Evolutionary conservation across 1,140 invertebrate genomes (phyloP).

Genomic region (Drosophila kikkawai): DNA sequence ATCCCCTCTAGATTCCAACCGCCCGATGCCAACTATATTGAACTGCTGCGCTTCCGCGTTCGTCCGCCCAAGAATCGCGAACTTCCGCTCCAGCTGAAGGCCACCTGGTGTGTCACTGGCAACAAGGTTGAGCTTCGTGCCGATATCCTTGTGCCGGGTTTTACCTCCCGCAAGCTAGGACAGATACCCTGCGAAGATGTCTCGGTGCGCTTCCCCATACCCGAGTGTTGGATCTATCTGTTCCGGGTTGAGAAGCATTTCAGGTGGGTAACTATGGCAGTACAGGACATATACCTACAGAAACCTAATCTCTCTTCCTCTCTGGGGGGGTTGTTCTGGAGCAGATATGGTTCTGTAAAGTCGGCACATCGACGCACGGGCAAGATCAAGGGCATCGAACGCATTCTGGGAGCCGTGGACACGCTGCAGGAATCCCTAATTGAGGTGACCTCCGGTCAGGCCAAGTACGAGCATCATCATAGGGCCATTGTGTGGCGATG

Average conservation of each 20-base stretch:
- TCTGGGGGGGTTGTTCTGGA: background rate
- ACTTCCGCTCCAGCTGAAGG: slow-evolving; percentile 97
- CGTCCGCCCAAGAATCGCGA: slow-evolving; percentile 98
- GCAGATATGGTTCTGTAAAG: slow-evolving; percentile 96
- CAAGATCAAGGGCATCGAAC: slow-evolving; percentile 97
- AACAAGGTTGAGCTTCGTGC: slow-evolving; percentile 96
- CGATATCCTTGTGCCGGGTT: slow-evolving; percentile 98
- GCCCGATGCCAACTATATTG: slow-evolving; percentile 99
- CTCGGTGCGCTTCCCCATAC: slow-evolving; percentile 97
- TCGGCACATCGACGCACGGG: slow-evolving; percentile 95
- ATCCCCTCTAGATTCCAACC: slow-evolving; percentile 93
- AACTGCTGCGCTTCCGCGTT: slow-evolving; percentile 98
- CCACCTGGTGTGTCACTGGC: slow-evolving; percentile 93
- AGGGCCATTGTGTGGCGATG: slow-evolving; percentile 99
- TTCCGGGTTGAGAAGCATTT: slow-evolving; percentile 99
- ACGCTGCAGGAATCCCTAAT: slow-evolving; percentile 96
- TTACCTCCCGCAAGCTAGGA: slow-evolving; percentile 96
- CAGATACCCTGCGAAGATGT: slow-evolving; percentile 99
- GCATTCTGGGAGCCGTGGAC: slow-evolving; percentile 96
- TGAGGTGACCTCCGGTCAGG: slow-evolving; percentile 98
- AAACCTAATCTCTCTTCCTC: background rate
- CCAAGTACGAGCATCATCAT: slow-evolving; percentile 99
- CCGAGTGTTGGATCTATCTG: slow-evolving; percentile 99
- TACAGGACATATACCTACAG: too few species aligned
- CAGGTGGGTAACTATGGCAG: slow-evolving; percentile 86